A percentile compares a stretch with the other conserved stretches of the same genome.
Evolutionary conservation across 2,797 vertebrate genomes (phyloP).

Genomic region (Cirrhinus molitorella): DNA sequence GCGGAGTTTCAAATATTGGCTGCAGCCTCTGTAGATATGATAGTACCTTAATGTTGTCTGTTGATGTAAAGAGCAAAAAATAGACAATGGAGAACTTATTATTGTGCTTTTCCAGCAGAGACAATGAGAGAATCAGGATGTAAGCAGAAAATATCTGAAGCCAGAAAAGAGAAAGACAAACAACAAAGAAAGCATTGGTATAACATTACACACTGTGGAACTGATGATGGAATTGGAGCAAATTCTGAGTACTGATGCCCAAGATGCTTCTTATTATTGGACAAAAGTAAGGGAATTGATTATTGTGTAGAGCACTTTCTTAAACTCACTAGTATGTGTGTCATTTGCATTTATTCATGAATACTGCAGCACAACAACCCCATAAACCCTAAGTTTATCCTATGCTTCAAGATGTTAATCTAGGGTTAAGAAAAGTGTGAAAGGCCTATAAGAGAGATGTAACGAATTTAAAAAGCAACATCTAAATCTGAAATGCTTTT

Average conservation of each 20-base stretch:
- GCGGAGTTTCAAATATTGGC: not conserved
- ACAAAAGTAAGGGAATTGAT: not conserved
- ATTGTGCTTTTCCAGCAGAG: not conserved
- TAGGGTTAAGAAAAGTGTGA: not conserved
- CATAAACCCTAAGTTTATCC: not conserved
- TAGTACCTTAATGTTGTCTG: not conserved
- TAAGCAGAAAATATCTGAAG: not conserved
- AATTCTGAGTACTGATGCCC: not conserved
- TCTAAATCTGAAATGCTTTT: constrained; percentile 14
- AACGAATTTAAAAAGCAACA: constrained; percentile 1
- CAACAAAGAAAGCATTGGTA: not conserved
- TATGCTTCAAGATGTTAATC: not conserved
- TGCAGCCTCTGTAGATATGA: not conserved
- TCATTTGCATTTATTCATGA: not conserved
- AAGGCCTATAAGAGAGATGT: not conserved
- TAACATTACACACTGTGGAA: not conserved
- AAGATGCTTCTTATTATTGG: not conserved
- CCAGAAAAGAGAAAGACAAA: not conserved
- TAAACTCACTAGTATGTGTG: not conserved
- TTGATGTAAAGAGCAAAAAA: not conserved
- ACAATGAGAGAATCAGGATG: not conserved
- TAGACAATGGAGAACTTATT: not conserved
- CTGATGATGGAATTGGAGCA: not conserved
- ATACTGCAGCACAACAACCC: not conserved
- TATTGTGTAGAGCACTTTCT: not conserved